Conservation (phyloP, 2,113 vertebrate species). For the Kryptolebias marmoratus region DNA sequence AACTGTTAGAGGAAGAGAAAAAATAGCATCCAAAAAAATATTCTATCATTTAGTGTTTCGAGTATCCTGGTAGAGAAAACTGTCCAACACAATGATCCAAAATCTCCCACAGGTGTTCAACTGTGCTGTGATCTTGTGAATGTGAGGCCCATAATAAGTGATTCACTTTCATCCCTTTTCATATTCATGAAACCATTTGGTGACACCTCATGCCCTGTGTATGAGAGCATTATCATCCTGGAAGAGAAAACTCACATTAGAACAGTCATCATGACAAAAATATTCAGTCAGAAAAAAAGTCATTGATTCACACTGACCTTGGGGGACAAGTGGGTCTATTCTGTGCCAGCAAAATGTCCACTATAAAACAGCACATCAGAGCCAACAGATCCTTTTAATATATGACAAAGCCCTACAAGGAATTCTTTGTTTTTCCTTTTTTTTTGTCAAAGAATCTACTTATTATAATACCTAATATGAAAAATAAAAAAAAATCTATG, state of each 20-base stretch:
- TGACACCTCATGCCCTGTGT: neutral
- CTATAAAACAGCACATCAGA: neutral
- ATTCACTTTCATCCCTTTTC: neutral
- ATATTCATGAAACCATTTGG: constrained; percentile 1
- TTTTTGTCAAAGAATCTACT: neutral
- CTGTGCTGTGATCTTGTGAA: neutral
- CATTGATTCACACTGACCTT: neutral
- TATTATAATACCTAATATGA: too few species aligned
- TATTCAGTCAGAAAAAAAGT: neutral
- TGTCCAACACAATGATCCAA: neutral
- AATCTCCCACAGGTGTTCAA: constrained; percentile 1
- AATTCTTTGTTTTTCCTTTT: neutral
- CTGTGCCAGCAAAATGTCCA: neutral
- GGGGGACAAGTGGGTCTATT: neutral
- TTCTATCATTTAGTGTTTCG: neutral
- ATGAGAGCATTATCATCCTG: neutral
- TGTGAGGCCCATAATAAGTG: neutral
- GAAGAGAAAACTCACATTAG: neutral
- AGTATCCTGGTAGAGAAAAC: neutral
- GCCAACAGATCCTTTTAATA: neutral
- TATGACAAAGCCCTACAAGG: neutral
- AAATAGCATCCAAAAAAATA: neutral
- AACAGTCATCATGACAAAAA: neutral
- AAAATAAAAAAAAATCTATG: too few species aligned
- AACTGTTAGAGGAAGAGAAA: neutral